These are phyloP conservation scores for Allacma fusca DNA, from an alignment of 2,888 invertebrate species.

Conservation along the genomic window DNA sequence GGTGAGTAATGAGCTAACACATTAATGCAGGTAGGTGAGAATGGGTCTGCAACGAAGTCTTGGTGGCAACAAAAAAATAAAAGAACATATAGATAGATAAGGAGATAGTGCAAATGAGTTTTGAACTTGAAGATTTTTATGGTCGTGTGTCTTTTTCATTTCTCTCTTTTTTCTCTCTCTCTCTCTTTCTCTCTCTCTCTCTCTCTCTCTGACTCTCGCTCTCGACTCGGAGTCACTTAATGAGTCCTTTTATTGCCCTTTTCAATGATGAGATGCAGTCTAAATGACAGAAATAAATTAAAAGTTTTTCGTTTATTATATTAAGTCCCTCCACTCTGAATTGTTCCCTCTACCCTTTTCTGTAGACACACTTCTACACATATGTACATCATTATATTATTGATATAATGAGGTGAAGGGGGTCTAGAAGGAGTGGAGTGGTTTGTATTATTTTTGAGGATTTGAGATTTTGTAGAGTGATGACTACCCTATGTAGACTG, in stretches of 20 bases:
- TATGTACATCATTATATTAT: too few relatives aligned
- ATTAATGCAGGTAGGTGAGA: slow-evolving; percentile 12
- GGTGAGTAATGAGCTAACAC: slow-evolving; percentile 7
- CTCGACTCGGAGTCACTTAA: background rate
- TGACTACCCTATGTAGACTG: too few relatives aligned
- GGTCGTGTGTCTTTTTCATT: background rate
- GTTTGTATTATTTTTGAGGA: too few relatives aligned
- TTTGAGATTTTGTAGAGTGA: too few relatives aligned
- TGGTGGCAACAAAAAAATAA: too few relatives aligned
- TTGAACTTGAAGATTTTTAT: background rate
- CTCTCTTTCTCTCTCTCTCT: background rate
- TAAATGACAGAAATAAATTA: background rate
- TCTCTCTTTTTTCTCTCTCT: background rate
- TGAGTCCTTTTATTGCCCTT: background rate
- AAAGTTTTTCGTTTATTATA: background rate
- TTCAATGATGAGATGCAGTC: background rate
- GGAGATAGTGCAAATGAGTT: background rate
- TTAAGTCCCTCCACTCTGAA: background rate
- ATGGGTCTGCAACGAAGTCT: background rate
- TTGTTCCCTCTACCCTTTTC: background rate
- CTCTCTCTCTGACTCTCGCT: background rate
- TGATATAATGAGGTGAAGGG: too few relatives aligned
- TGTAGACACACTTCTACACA: background rate
- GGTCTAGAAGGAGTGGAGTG: too few relatives aligned
- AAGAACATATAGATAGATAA: background rate